Base-by-base conservation (phyloP, 2,888 invertebrate genomes). In the Orchesellides sinensis region DNA sequence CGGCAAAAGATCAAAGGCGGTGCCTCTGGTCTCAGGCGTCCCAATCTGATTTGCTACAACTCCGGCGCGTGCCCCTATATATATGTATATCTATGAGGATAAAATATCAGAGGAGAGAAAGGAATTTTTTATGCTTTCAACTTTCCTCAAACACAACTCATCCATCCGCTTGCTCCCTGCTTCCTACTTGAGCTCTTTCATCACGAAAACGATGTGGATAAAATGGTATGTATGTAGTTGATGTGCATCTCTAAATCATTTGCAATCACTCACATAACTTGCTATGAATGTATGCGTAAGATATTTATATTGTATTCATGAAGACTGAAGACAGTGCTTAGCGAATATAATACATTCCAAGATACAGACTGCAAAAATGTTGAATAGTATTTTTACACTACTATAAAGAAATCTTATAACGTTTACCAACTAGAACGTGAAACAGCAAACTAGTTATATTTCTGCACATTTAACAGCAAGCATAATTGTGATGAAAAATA, bases 21-120 rank as follows among this genome's bases (percentile, higher is more conserved):
- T 86, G 83, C 87, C 86, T 87, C 83, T 83, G 83, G 83, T 83
- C 83, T 83, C 83, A 83, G 75, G 83, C 83, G 79, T 83, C 86
- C 86, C 87, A 88, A 88, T 88, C 88, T 87, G 88, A 88, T 88
- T 88, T 88, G 88, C 88, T 88, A 88, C 88, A 88, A 87, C 85
- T 85, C 84, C 78, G 85, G 88, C 88, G 88, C 88, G 87, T 88
- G 88, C 87, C 88, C 87, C 84, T 86, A 84, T 84, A 59, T 52
- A 69, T 63, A 81, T 81, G 70, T 86, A 84, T 84, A 59, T 52
- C 61, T 63, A 81, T 81, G 70, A 78, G 77, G 80, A 84, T 80
- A 80, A 80, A 80, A 80, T 77, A 83, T 70, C 75, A 80, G 70
- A 61, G 54, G 63, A 61, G 61, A 83, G 80, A 83, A 74, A 80